These are phyloP conservation scores for Drosophila picticornis DNA, from an alignment of 2,888 invertebrate species.

Conservation along the genomic window DNA sequence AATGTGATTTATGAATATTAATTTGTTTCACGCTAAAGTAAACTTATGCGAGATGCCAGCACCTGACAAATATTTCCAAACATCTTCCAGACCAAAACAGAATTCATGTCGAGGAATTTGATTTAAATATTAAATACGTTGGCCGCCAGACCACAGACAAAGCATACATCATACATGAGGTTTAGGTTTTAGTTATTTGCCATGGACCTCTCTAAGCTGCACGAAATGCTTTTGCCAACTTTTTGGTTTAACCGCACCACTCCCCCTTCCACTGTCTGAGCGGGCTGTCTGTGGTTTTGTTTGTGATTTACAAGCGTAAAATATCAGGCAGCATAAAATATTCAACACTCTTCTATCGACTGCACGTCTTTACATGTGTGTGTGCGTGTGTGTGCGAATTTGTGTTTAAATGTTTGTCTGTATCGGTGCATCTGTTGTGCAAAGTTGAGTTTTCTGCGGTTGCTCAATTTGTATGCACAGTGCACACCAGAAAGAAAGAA, in stretches of 20 bases:
- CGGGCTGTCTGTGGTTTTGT: conserved; percentile 65
- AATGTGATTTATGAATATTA: conserved; percentile 72
- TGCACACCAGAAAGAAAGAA: not conserved
- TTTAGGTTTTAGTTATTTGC: not conserved
- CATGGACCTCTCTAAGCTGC: conserved; percentile 2
- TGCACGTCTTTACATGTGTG: conserved; percentile 18
- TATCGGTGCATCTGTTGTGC: conserved; percentile 17
- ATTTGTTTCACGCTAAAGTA: conserved; percentile 56
- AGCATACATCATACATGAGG: conserved; percentile 7
- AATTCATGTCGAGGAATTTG: conserved; percentile 63
- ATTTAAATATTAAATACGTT: conserved; percentile 69
- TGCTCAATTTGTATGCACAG: conserved; percentile 44
- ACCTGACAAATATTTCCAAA: conserved; percentile 57
- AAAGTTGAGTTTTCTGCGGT: conserved; percentile 48
- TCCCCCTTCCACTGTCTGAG: not conserved
- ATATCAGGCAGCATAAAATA: conserved; percentile 74
- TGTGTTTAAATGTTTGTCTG: conserved; percentile 18
- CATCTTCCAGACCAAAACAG: conserved; percentile 27
- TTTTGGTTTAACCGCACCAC: conserved; percentile 46
- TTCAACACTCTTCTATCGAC: conserved; percentile 66
- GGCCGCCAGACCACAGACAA: conserved; percentile 30
- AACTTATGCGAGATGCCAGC: conserved; percentile 14
- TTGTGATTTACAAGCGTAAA: conserved; percentile 78
- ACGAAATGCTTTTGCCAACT: conserved; percentile 34
- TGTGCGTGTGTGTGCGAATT: conserved; percentile 5